Conservation (phyloP, 2,797 vertebrate genomes). For the Ispidina lecontei region DNA sequence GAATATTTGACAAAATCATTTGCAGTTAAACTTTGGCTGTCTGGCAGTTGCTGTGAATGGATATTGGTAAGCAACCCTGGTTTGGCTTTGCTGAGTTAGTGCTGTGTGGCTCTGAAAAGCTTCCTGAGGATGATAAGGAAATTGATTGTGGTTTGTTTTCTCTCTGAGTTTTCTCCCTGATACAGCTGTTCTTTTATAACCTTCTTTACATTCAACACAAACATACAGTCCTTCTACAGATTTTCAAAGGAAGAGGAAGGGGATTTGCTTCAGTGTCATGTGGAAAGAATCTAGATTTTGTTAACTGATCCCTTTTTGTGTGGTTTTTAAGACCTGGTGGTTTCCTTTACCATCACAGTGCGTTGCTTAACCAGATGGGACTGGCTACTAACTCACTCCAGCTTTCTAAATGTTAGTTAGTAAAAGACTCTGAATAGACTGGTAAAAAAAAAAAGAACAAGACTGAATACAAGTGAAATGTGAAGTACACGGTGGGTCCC, state of each 20-base stretch:
- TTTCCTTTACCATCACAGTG: not conserved
- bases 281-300: not conserved
- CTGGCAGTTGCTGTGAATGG: not conserved
- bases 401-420: not conserved
- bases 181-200: constrained; percentile 36
- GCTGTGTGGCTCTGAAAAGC: constrained; percentile 61
- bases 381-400: not conserved
- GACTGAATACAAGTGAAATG: not conserved
- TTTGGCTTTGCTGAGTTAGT: constrained; percentile 61
- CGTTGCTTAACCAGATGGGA: not conserved
- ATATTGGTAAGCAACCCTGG: constrained; percentile 64
- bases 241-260: not conserved
- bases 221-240: not conserved
- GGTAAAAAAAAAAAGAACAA: not conserved
- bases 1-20: constrained; percentile 60
- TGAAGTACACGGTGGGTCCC: not conserved
- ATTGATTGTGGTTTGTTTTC: constrained; percentile 37
- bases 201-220: constrained; percentile 68
- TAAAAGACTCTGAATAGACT: not conserved
- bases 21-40: constrained; percentile 65
- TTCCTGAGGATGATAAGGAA: not conserved
- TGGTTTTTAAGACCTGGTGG: not conserved
- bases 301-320: not conserved
- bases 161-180: constrained; percentile 30
- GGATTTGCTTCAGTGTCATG: not conserved